Evolutionary conservation across 2,888 invertebrate species (phyloP), one percentile per base, ranked within the genome.

Genomic region (Tetramorium bicarinatum): DNA sequence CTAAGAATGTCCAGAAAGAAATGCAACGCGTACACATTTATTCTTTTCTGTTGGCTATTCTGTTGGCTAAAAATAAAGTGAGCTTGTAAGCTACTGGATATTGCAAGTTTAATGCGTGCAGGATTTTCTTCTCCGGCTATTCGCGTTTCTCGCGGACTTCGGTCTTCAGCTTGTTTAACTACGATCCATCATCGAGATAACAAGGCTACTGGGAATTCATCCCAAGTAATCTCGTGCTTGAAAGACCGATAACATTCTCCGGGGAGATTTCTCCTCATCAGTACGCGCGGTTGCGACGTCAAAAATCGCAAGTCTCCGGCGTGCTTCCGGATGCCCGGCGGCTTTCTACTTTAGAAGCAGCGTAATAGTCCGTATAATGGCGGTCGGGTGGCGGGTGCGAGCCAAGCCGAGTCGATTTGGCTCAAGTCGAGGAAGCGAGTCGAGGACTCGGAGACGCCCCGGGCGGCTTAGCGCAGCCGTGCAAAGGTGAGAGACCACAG

Each of bases 321-420:
- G 44, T 81, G 83, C 71, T 61, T 62, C 82, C 66, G 74, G 67
- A 75, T 71, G 54, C 72, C 64, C 52, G 90, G 75, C 87, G 82
- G 87, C 87, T 87, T 87, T 87, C 84, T 88, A 88, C 82, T 86
- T 80, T 75, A 87, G 85, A 64, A 79, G 83, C 83, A 88, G 84
- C 85, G 88, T 87, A 91, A 91, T 87, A 89, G 87, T 86, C 87
- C 87, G 87, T 91, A 87, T 90, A 91, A 91, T 91, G 86, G 83
- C 82, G 87, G 79, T 87, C 87, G 87, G 87, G 66, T 75, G 85
- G 81, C 76, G 77, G 54, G 61, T 41, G 52, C 54, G 75, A 75
- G n/a, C 59, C 56, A 41, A 41, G 3, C 41, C 59, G 29, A 44
- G 29, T 59, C 69, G 74, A 75, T 15, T 61, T 44, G 59, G 21